A percentile compares a stretch with the other conserved stretches of the same genome.
phyloP scores from a whole-genome alignment of 2,888 invertebrate species.

The Camptogramma bilineatum region DNA sequence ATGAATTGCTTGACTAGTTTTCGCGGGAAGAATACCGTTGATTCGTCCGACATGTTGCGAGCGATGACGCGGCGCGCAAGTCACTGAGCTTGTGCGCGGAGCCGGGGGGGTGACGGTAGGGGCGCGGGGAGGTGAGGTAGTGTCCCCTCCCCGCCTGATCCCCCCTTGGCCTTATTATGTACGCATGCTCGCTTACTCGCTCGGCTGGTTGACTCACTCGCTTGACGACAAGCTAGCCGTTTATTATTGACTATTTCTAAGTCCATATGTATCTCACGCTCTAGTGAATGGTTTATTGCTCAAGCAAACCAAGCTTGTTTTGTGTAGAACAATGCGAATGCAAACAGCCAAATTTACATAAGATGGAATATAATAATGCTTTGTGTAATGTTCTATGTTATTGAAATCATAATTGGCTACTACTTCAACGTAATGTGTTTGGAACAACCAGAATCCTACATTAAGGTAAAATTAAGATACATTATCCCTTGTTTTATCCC shows the following conservation, averaged over 20 bases:
- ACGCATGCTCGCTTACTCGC: slow-evolving; percentile 27
- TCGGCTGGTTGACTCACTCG: slow-evolving; percentile 30
- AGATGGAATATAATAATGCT: background rate
- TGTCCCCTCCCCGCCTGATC: background rate
- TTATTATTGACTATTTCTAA: background rate
- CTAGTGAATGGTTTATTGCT: background rate
- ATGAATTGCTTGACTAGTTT: slow-evolving; percentile 69
- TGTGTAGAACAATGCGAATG: background rate
- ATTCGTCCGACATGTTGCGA: slow-evolving; percentile 39
- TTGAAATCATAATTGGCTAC: too few species aligned
- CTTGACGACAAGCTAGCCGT: slow-evolving; percentile 17
- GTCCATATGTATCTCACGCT: background rate
- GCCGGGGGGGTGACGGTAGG: slow-evolving; percentile 23
- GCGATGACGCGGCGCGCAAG: slow-evolving; percentile 66
- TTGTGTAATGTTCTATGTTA: too few species aligned
- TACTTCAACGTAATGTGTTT: too few species aligned
- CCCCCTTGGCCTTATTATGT: slow-evolving; percentile 12
- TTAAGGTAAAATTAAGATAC: too few species aligned
- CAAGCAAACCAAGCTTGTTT: background rate
- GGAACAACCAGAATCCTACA: too few species aligned
- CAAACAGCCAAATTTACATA: background rate
- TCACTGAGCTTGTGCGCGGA: slow-evolving; percentile 59
- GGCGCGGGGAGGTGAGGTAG: slow-evolving; percentile 22
- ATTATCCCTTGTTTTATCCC: too few species aligned
- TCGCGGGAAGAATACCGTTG: slow-evolving; percentile 67